phyloP scores from a whole-genome alignment of 2,797 vertebrate species.

The Salarias fasciatus region DNA sequence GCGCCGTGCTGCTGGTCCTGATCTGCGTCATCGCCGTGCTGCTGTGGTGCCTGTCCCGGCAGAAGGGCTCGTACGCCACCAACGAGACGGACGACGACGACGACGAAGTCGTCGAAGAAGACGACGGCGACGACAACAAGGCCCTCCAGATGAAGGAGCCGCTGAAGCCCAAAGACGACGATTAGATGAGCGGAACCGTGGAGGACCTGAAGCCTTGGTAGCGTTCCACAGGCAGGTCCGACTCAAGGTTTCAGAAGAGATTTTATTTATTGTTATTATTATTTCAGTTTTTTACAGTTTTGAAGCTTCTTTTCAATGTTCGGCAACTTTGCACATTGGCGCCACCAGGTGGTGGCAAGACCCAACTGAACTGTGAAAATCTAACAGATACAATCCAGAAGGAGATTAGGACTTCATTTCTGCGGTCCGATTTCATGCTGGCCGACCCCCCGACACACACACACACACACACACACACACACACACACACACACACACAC shows the following conservation, averaged over 20 bases:
- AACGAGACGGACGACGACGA: conserved; percentile 84
- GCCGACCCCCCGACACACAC: too few species aligned
- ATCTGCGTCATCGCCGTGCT: conserved; percentile 73
- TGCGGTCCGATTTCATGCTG: too few species aligned
- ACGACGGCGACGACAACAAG: conserved; percentile 59
- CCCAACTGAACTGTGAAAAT: too few species aligned
- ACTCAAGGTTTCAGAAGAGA: too few species aligned
- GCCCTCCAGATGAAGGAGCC: conserved; percentile 78
- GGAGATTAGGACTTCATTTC: too few species aligned
- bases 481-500: too few species aligned
- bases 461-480: too few species aligned
- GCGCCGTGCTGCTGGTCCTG: conserved; percentile 72
- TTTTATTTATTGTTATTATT: too few species aligned
- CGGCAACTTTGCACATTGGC: conserved; percentile 18
- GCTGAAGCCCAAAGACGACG: conserved; percentile 79
- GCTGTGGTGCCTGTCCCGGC: conserved; percentile 79
- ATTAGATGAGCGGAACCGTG: conserved; percentile 25
- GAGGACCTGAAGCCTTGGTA: not conserved
- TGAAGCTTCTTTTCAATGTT: not conserved
- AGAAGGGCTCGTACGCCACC: conserved; percentile 90
- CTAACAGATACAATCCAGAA: too few species aligned
- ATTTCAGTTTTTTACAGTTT: too few species aligned
- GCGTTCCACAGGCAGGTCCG: too few species aligned
- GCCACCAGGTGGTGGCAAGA: not conserved
- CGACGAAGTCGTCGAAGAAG: not conserved